Conservation (phyloP, 2,113 vertebrate species). For the Oceanodroma tethys region DNA sequence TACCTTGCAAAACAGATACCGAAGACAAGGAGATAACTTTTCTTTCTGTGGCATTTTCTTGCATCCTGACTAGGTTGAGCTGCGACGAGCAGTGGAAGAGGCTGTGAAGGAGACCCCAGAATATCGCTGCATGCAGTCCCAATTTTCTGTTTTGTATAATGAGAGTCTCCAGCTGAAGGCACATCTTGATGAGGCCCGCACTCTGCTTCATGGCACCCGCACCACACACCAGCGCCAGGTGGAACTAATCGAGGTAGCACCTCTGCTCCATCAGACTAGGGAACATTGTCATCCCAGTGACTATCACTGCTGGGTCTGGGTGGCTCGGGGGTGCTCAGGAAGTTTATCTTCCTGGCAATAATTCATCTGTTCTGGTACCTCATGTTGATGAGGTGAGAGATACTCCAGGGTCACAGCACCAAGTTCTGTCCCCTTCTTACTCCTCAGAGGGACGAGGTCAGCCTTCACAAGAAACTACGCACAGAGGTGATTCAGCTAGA, state of each 20-base stretch:
- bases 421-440: background rate
- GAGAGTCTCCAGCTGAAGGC: slow-evolving; percentile 93
- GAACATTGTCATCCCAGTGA: rapidly evolving
- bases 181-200: slow-evolving; percentile 91
- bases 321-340: background rate
- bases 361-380: background rate
- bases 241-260: slow-evolving; percentile 89
- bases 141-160: slow-evolving; percentile 96
- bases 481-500: slow-evolving; percentile 98
- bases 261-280: background rate
- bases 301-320: background rate
- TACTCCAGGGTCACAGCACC: background rate
- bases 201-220: slow-evolving; percentile 89
- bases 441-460: slow-evolving; percentile 90
- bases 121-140: slow-evolving; percentile 96
- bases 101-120: slow-evolving; percentile 91
- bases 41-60: background rate
- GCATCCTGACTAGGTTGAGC: slow-evolving; percentile 76
- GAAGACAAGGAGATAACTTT: background rate
- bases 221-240: slow-evolving; percentile 90
- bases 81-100: slow-evolving; percentile 86
- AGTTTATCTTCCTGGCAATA: background rate
- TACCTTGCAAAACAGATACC: background rate
- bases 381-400: background rate
- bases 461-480: slow-evolving; percentile 93